phyloP scores from a whole-genome alignment of 2,888 invertebrate species.

The Muschampia plurimacula region DNA sequence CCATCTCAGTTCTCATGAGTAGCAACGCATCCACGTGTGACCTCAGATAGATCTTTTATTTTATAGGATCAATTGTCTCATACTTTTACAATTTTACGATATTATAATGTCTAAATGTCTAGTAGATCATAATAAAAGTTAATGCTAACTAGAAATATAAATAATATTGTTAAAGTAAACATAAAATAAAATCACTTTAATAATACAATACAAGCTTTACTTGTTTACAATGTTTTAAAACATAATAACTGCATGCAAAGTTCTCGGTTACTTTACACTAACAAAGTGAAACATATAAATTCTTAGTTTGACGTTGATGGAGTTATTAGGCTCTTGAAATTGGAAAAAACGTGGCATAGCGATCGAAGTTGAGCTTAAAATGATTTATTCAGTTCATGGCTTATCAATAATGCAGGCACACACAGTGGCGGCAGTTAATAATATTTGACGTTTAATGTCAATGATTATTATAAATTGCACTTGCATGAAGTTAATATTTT shows the following conservation, averaged over 20 bases:
- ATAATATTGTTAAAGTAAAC: background rate
- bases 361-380: constrained; percentile 10
- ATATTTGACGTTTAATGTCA: constrained; percentile 31
- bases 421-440: constrained; percentile 28
- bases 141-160: background rate
- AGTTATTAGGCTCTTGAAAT: constrained; percentile 28
- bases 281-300: background rate
- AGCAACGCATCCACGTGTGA: no score
- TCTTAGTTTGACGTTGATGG: constrained; percentile 28
- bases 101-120: no score
- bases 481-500: constrained; percentile 19
- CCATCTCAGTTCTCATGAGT: no score
- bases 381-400: constrained; percentile 37
- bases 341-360: constrained; percentile 16
- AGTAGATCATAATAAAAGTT: no score
- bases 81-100: no score
- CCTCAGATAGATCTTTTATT: no score
- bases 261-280: background rate
- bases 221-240: no score
- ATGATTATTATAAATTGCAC: constrained; percentile 33
- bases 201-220: background rate
- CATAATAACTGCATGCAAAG: no score
- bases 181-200: background rate
- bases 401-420: constrained; percentile 37
- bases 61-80: no score